A percentile compares a stretch with the other conserved stretches of the same genome.
These are phyloP conservation scores for Erebia palarica DNA, from an alignment of 2,888 invertebrate species.

Conservation along the genomic window DNA sequence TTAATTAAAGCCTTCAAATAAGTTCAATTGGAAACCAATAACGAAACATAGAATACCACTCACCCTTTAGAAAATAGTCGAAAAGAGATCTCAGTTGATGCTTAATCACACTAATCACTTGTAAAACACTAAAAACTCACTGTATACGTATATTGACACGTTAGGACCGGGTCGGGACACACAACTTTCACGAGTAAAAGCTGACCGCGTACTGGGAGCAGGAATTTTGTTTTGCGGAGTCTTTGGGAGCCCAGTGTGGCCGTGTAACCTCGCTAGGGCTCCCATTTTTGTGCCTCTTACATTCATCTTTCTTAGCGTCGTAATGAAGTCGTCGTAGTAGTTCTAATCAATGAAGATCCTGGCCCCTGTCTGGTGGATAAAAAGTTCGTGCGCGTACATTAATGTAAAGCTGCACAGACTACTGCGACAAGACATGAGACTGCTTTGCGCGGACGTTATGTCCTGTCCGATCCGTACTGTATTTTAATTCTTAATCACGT, in stretches of 20 bases:
- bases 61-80: conserved; percentile 31
- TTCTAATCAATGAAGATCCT: no score
- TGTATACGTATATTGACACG: conserved; percentile 20
- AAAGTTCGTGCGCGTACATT: no score
- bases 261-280: neutral
- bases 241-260: conserved; percentile 44
- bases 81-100: conserved; percentile 20
- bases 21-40: conserved; percentile 9
- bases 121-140: conserved; percentile 30
- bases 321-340: no score
- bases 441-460: no score
- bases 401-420: no score
- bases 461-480: no score
- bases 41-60: neutral
- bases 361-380: no score
- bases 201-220: conserved; percentile 48
- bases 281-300: neutral
- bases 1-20: conserved; percentile 30
- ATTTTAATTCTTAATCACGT: no score
- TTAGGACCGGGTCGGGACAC: neutral
- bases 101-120: conserved; percentile 30
- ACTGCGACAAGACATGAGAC: no score
- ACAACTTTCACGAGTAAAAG: conserved; percentile 30
- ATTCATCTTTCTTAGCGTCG: neutral
- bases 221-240: conserved; percentile 49